Evolutionary conservation across 2,113 vertebrate genomes (phyloP).

Genomic region (Trichechus manatus): DNA sequence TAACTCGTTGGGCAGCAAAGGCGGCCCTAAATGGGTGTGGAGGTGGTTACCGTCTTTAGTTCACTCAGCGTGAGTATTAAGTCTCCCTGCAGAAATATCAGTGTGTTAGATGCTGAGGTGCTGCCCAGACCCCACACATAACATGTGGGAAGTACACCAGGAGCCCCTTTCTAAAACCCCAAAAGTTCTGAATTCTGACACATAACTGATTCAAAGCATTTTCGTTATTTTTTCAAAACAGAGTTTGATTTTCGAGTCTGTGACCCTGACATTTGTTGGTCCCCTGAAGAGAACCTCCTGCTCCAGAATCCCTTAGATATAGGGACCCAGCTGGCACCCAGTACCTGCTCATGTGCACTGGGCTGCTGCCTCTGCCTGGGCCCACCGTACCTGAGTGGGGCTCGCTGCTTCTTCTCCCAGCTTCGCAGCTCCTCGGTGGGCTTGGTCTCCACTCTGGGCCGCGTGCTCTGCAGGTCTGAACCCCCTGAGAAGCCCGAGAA

Average conservation of each 20-base stretch:
- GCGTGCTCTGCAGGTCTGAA: slow-evolving; percentile 92
- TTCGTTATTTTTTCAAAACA: background rate
- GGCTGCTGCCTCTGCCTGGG: fast-evolving
- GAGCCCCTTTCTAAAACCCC: background rate
- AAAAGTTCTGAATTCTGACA: background rate
- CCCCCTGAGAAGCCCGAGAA: slow-evolving; percentile 4
- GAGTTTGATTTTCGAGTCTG: background rate
- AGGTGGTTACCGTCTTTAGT: fast-evolving
- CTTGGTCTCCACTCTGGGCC: slow-evolving; percentile 94
- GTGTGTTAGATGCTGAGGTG: fast-evolving
- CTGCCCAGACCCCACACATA: background rate
- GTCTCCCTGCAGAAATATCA: background rate
- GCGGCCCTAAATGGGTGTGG: background rate
- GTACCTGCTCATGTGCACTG: fast-evolving
- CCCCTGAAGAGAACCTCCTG: background rate
- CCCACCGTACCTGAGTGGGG: slow-evolving; percentile 91
- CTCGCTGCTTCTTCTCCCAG: slow-evolving; percentile 94
- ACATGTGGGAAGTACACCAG: fast-evolving
- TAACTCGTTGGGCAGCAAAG: background rate
- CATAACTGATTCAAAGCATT: background rate
- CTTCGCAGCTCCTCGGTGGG: slow-evolving; percentile 93
- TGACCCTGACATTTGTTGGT: background rate
- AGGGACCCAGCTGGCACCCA: background rate
- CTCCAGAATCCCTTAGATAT: background rate
- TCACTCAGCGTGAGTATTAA: background rate